A percentile compares a stretch with the other conserved stretches of the same genome.
These are phyloP conservation scores for Mallotus villosus DNA, from an alignment of 2,797 vertebrate genomes.

Conservation along the genomic window DNA sequence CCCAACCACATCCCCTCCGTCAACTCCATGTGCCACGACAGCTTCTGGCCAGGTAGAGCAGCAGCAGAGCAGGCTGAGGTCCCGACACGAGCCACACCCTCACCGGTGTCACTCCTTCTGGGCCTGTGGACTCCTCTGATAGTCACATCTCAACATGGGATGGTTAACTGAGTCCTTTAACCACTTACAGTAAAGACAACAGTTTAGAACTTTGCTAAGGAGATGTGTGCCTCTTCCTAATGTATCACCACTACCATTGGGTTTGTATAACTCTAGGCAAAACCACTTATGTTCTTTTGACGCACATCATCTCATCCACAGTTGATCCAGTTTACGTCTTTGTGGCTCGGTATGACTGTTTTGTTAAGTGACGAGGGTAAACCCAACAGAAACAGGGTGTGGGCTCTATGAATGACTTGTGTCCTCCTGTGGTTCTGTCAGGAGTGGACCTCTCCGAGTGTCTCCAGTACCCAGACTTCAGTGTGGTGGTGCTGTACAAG, in stretches of 20 bases:
- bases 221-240: no score
- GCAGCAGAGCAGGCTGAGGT: no score
- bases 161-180: no score
- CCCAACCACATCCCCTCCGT: constrained; percentile 94
- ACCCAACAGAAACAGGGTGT: neutral
- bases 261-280: no score
- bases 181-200: neutral
- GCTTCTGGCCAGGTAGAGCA: constrained; percentile 93
- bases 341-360: neutral
- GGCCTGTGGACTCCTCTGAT: neutral
- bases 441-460: constrained; percentile 97
- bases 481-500: constrained; percentile 94
- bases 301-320: neutral
- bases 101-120: neutral
- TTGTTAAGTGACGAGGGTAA: neutral
- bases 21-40: constrained; percentile 95
- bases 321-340: neutral
- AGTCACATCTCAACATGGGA: no score
- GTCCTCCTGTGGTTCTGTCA: constrained; percentile 42
- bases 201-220: no score
- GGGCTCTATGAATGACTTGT: neutral
- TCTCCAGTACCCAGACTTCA: constrained; percentile 97
- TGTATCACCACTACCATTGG: neutral
- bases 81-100: neutral
- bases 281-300: no score